phyloP scores from a whole-genome alignment of 2,797 vertebrate genomes.

The Neoniphon sammara region DNA sequence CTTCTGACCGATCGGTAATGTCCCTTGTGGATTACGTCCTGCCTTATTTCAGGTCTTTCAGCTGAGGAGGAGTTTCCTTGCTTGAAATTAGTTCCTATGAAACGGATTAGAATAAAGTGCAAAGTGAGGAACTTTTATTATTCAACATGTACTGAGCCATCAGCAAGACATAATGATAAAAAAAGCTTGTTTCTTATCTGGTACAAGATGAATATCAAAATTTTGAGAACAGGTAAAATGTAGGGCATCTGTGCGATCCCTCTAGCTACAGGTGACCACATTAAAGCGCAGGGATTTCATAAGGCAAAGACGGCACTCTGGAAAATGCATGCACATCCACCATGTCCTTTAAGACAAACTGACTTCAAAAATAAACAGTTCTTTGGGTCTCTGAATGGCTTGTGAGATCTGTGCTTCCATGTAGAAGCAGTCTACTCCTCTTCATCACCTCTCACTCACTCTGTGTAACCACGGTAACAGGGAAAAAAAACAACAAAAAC shows the following conservation, averaged over 20 bases:
- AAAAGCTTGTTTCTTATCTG: too few species aligned
- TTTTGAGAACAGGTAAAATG: background rate
- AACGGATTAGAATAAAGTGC: background rate
- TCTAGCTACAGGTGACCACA: slow-evolving; percentile 2
- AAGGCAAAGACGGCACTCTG: background rate
- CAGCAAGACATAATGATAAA: background rate
- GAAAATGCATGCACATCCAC: slow-evolving; percentile 16
- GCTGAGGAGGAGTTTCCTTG: too few species aligned
- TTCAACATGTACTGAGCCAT: background rate
- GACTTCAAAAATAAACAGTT: slow-evolving; percentile 17
- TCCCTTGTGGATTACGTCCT: too few species aligned
- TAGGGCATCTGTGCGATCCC: background rate
- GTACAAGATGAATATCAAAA: too few species aligned
- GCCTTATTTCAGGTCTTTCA: too few species aligned
- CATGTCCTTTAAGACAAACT: background rate
- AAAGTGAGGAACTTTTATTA: background rate
- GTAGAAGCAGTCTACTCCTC: slow-evolving; percentile 38
- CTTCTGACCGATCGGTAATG: too few species aligned
- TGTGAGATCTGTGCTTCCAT: slow-evolving; percentile 36
- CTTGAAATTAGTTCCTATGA: too few species aligned
- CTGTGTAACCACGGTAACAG: slow-evolving; percentile 73
- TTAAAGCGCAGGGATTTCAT: background rate
- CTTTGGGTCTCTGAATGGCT: slow-evolving; percentile 28
- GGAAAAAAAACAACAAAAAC: slow-evolving; percentile 9
- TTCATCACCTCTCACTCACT: slow-evolving; percentile 42